Conservation (phyloP, 2,113 vertebrate genomes). For the Scophthalmus maximus region DNA sequence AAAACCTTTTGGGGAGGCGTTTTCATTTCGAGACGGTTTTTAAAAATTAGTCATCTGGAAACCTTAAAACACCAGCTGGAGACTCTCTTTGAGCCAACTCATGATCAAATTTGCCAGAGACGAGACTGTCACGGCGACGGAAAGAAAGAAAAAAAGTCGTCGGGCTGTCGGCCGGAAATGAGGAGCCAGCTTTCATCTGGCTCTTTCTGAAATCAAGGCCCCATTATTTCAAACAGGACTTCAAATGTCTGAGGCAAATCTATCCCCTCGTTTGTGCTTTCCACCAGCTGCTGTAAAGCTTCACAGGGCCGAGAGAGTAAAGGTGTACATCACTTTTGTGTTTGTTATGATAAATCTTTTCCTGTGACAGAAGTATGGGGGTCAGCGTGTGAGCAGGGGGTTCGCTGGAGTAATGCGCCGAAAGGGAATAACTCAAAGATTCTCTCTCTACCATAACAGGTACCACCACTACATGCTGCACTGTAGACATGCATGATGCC, state of each 20-base stretch:
- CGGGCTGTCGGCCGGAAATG: not conserved
- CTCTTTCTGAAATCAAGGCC: not conserved
- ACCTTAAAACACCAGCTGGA: not conserved
- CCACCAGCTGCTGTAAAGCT: not conserved
- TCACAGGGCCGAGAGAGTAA: no score
- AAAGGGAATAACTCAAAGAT: slow-evolving; percentile 17
- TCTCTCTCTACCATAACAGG: not conserved
- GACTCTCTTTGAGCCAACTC: not conserved
- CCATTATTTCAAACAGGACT: not conserved
- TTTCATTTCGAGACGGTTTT: not conserved
- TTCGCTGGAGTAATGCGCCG: slow-evolving; percentile 14
- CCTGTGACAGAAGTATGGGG: not conserved
- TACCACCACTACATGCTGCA: not conserved
- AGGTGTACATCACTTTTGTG: not conserved
- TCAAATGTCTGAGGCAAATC: not conserved
- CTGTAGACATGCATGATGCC: slow-evolving; percentile 39
- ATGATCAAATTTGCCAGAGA: not conserved
- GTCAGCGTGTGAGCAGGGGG: not conserved
- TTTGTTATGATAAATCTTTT: not conserved
- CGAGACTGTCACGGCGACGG: not conserved
- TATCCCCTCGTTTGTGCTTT: not conserved
- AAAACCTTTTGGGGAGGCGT: not conserved
- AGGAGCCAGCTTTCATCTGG: not conserved
- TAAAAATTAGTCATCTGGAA: not conserved
- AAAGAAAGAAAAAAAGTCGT: not conserved